Evolutionary conservation across 2,797 vertebrate genomes (phyloP).

Genomic region (Spinus pinus): DNA sequence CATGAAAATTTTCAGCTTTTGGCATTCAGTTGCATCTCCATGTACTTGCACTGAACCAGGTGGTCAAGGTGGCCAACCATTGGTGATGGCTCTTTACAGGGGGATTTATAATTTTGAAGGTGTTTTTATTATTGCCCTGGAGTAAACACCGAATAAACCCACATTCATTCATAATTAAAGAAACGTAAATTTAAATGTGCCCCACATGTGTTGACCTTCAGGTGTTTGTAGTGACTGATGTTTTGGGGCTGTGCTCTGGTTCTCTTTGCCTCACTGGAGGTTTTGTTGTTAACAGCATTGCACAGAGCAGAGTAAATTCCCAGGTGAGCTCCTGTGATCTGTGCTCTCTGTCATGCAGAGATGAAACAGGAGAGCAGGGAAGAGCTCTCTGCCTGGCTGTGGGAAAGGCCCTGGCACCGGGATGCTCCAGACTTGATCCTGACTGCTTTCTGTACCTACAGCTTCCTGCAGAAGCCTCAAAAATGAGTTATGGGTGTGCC

Average conservation of each 20-base stretch:
- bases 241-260: background rate
- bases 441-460: background rate
- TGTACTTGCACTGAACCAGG: background rate
- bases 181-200: background rate
- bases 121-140: background rate
- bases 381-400: background rate
- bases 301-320: background rate
- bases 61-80: background rate
- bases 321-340: background rate
- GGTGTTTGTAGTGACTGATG: background rate
- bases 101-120: background rate
- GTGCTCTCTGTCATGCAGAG: background rate
- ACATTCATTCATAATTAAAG: background rate
- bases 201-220: background rate
- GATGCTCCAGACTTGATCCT: background rate
- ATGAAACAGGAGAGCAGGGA: background rate
- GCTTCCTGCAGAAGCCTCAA: background rate
- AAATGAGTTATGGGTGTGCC: accelerated
- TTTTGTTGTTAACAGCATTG: background rate
- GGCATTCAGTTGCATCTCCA: background rate
- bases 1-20: background rate
- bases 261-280: background rate
- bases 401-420: background rate
- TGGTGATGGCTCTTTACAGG: background rate
- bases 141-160: background rate